These are phyloP conservation scores for Linurgus olivaceus DNA, from an alignment of 2,797 vertebrate species.

Conservation along the genomic window DNA sequence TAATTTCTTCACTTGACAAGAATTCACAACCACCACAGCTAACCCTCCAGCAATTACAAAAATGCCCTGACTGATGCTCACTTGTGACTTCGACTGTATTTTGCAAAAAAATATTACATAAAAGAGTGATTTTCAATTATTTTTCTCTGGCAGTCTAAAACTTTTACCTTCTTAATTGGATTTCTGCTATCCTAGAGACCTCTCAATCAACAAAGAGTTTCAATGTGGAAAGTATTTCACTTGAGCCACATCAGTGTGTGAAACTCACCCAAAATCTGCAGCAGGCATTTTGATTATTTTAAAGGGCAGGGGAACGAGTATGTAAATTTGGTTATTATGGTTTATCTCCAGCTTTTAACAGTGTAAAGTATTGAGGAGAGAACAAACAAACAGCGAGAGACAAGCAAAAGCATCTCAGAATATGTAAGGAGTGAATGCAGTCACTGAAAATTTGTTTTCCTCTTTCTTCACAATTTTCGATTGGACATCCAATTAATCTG, in stretches of 20 bases:
- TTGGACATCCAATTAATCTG: background rate
- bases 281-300: background rate
- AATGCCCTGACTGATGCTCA: background rate
- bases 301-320: background rate
- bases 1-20: slow-evolving; percentile 14
- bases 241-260: background rate
- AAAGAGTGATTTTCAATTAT: background rate
- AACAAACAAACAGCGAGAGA: background rate
- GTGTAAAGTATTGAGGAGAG: background rate
- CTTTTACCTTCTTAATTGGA: background rate
- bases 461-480: background rate
- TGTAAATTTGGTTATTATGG: background rate
- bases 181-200: background rate
- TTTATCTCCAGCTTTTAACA: background rate
- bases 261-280: background rate
- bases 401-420: background rate
- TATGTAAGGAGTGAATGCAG: background rate
- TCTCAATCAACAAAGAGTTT: background rate
- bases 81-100: background rate
- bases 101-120: background rate
- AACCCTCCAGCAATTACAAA: background rate
- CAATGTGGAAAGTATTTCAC: background rate
- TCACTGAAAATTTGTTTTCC: background rate
- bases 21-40: background rate
- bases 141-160: background rate